Percentiles rank a stretch among this genome's conserved stretches.
Evolutionary conservation across 2,888 invertebrate genomes (phyloP).

Genomic region (Chalcosyrphus nemorum): DNA sequence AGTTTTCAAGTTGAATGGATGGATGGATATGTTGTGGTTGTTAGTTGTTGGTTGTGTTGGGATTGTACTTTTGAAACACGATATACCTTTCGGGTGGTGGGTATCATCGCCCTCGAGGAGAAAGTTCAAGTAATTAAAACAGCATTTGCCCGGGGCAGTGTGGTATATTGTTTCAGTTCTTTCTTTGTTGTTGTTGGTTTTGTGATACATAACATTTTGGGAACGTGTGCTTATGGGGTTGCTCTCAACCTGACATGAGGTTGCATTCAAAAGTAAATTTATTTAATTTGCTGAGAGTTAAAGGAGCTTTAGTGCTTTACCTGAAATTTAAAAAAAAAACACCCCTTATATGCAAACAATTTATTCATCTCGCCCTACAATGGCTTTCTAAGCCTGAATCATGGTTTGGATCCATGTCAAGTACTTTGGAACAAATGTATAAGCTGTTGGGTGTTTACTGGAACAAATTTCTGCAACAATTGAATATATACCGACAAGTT

Average conservation of each 20-base stretch:
- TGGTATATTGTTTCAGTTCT: background rate
- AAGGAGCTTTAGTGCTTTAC: too few species aligned
- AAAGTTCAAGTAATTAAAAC: constrained; percentile 48
- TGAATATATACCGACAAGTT: constrained; percentile 55
- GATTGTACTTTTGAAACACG: constrained; percentile 29
- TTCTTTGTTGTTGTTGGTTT: background rate
- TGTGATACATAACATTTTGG: background rate
- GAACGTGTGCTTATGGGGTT: too few species aligned
- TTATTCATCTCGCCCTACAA: background rate
- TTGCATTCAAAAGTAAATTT: too few species aligned
- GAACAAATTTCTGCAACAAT: background rate
- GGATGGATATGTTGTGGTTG: constrained; percentile 19
- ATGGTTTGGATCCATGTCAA: constrained; percentile 28
- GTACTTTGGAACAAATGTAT: constrained; percentile 39
- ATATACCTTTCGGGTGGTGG: background rate
- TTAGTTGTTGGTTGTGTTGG: too few species aligned
- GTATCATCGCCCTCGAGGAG: constrained; percentile 6
- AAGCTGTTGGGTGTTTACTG: background rate
- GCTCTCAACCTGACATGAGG: too few species aligned
- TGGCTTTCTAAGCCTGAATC: background rate
- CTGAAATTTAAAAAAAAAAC: too few species aligned
- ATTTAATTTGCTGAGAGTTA: too few species aligned
- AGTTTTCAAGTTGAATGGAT: constrained; percentile 15
- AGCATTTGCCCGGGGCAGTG: background rate
- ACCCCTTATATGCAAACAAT: too few species aligned